Evolutionary conservation across 2,888 invertebrate genomes (phyloP).

Genomic region (Sesamia inferens): DNA sequence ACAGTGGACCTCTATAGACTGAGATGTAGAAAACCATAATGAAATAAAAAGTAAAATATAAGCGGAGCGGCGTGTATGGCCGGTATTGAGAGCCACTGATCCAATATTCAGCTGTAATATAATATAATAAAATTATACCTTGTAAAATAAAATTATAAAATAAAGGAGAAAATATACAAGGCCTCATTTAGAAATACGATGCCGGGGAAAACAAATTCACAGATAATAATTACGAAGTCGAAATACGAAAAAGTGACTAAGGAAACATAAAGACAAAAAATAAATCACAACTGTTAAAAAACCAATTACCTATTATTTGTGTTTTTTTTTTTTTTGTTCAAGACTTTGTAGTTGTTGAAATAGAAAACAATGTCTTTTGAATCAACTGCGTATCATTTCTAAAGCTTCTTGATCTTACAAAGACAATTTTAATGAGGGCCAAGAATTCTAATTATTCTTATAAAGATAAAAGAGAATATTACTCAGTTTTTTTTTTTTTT

Average conservation of each 20-base stretch:
- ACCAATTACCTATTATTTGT: constrained; percentile 13
- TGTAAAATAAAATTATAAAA: too few relatives aligned
- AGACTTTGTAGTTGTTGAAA: constrained; percentile 32
- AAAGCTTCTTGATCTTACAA: constrained; percentile 65
- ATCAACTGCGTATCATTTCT: constrained; percentile 48
- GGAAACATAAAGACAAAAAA: constrained; percentile 1
- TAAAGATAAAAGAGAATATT: constrained; percentile 34
- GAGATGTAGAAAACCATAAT: too few relatives aligned
- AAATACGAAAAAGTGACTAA: not conserved
- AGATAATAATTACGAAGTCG: not conserved
- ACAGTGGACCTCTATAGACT: too few relatives aligned
- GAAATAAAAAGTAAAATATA: too few relatives aligned
- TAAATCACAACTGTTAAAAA: constrained; percentile 1
- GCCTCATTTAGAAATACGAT: not conserved
- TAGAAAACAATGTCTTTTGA: constrained; percentile 38
- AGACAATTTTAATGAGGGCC: constrained; percentile 66
- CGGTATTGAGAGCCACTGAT: not conserved
- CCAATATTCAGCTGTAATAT: too few relatives aligned
- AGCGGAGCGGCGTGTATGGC: too few relatives aligned
- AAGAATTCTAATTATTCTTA: constrained; percentile 64
- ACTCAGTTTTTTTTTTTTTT: constrained; percentile 15
- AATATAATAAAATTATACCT: too few relatives aligned
- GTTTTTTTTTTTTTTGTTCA: not conserved
- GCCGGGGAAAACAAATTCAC: not conserved
- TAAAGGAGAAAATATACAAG: not conserved